Base-by-base conservation (phyloP, 2,797 vertebrate species). In the Lutjanus campechanus region DNA sequence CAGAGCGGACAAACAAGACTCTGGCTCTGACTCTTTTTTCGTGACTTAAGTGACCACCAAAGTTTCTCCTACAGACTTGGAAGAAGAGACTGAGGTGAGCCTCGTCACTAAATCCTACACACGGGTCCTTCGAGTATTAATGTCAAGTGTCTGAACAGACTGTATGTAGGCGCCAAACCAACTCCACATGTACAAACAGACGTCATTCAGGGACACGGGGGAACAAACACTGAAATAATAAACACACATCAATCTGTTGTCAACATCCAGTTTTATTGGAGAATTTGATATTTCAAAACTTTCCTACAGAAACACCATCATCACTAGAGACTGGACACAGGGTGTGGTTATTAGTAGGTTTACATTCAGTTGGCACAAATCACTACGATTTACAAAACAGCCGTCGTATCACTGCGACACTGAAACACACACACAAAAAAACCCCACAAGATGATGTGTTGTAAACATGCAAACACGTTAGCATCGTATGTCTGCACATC, bases 351-450 rank as follows among this genome's bases (percentile, higher is more conserved):
- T 87, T 81, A 89, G 72, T 86, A 69, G 60, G 51, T 87, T 85
- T 83, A 93, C 92, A 93, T 92, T 93, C 85, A 89, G 70, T 93
- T 94, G 93, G 94, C 94, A 94, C 91, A 92, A 88, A 91, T 86
- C 77, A 91, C 73, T 58, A 65, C 10, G 76, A 91, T 82, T 83
- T 72, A 89, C 83, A 82, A 78, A 89, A 85, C 81, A 85, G 76
- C 44, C 11, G 20, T 73, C 11, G 41, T 15, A 51, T 79, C 29
- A 69, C 69, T 58, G 73, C 56, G 78, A 73, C 62, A 86, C 70
- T 49, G 66, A 65, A 80, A 84, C 64, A 76, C 44, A 40, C n/a
- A n/a, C n/a, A n/a, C n/a, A 76, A 77, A 83, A 65, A 74, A 36
- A 36, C 29, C 16, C 29, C 16, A 90, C 68, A 68, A 74, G 69